Conservation (phyloP, 2,113 vertebrate genomes). For the Laticauda laticaudata region DNA sequence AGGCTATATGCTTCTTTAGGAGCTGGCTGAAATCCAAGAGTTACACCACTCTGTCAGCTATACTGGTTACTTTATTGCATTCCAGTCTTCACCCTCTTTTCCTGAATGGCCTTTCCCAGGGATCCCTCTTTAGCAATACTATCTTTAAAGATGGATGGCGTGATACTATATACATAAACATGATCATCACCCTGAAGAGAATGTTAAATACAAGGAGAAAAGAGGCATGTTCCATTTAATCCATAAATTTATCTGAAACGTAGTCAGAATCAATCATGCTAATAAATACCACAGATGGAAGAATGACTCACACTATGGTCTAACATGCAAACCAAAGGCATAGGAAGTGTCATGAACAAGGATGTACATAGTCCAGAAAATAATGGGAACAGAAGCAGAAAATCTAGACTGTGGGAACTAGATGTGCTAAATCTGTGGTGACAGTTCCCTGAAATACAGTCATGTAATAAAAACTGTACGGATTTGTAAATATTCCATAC, state of each 20-base stretch:
- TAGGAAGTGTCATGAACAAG: not conserved
- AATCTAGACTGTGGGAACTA: not conserved
- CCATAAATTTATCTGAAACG: slow-evolving; percentile 23
- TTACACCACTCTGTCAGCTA: slow-evolving; percentile 53
- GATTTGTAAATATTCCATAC: not conserved
- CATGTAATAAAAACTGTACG: not conserved
- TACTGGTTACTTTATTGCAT: slow-evolving; percentile 50
- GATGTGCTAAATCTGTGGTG: not conserved
- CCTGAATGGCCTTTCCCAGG: slow-evolving; percentile 55
- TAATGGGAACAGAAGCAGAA: not conserved
- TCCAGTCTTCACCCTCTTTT: slow-evolving; percentile 48
- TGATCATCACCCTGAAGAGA: slow-evolving; percentile 34
- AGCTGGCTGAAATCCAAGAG: slow-evolving; percentile 52
- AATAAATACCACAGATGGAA: not conserved
- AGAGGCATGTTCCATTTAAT: slow-evolving; percentile 35
- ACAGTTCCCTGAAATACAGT: not conserved
- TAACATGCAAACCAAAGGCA: not conserved
- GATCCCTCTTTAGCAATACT: slow-evolving; percentile 56
- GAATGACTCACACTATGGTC: not conserved
- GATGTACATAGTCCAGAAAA: not conserved
- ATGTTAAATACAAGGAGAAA: slow-evolving; percentile 36
- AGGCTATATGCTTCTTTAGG: slow-evolving; percentile 11
- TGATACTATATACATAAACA: slow-evolving; percentile 25
- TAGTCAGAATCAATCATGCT: not conserved
- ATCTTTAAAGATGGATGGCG: slow-evolving; percentile 33